Evolutionary conservation across 2,113 vertebrate species (phyloP).

Genomic region (Gallinago paraguaiae): DNA sequence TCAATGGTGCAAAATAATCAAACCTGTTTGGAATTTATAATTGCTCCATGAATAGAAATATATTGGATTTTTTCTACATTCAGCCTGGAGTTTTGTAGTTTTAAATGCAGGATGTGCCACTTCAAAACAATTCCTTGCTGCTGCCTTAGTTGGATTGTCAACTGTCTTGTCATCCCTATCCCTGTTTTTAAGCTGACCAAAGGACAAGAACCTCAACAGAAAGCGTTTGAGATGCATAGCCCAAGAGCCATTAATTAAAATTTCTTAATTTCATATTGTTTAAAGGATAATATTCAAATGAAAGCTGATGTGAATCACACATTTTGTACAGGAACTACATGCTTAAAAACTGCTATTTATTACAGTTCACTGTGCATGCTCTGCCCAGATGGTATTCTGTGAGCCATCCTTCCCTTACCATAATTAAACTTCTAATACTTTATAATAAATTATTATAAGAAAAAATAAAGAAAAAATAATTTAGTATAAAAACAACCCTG

Average conservation of each 20-base stretch:
- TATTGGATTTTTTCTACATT: background rate
- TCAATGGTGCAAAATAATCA: background rate
- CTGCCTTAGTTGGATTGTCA: background rate
- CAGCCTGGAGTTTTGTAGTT: background rate
- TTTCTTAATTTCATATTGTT: background rate
- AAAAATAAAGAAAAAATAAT: background rate
- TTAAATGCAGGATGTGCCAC: background rate
- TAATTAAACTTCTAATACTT: background rate
- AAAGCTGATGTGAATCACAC: background rate
- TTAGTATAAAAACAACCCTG: accelerated
- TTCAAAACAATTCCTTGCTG: background rate
- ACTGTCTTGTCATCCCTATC: background rate
- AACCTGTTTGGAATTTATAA: background rate
- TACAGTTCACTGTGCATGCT: no score
- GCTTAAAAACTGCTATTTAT: background rate
- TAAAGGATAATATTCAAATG: background rate
- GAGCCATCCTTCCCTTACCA: background rate
- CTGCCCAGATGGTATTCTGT: background rate
- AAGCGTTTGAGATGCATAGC: background rate
- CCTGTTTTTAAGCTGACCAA: background rate
- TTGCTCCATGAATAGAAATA: background rate
- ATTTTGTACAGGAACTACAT: background rate
- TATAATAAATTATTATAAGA: background rate
- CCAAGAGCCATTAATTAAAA: background rate
- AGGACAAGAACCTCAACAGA: background rate